A percentile compares a stretch with the other conserved stretches of the same genome.
Evolutionary conservation across 1,140 invertebrate genomes (phyloP).

Genomic region (Reticulitermes speratus): DNA sequence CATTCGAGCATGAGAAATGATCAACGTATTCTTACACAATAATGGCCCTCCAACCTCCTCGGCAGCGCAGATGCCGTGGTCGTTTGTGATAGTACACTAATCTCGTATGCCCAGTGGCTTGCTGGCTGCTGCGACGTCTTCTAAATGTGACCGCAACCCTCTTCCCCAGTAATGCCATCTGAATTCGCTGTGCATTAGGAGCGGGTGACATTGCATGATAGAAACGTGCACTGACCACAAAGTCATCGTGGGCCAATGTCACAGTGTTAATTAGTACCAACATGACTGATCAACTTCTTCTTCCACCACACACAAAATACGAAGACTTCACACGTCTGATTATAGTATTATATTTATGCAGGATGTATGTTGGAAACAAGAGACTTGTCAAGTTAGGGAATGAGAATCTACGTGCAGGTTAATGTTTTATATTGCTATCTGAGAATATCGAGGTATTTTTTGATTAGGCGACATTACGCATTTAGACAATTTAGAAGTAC

Average conservation of each 20-base stretch:
- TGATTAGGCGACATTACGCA: neutral
- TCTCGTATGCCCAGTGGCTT: neutral
- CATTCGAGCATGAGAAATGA: no score
- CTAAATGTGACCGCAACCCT: conserved; percentile 36
- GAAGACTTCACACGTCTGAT: neutral
- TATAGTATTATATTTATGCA: neutral
- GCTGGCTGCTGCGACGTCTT: neutral
- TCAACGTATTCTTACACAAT: neutral
- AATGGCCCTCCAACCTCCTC: neutral
- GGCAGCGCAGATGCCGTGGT: neutral
- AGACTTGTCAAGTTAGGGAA: neutral
- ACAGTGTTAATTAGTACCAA: conserved; percentile 40
- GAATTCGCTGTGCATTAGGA: conserved; percentile 24
- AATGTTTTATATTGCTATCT: neutral
- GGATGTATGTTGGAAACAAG: neutral
- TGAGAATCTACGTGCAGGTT: neutral
- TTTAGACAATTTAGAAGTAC: neutral
- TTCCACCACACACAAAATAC: neutral
- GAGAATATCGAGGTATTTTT: neutral
- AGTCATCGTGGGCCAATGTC: conserved; percentile 37
- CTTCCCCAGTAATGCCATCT: conserved; percentile 35
- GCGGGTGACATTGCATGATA: conserved; percentile 36
- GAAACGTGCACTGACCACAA: conserved; percentile 38
- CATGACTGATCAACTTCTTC: conserved; percentile 36
- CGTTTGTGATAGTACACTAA: conserved; percentile 1